Percentiles rank a stretch among this genome's conserved stretches.
phyloP scores from a whole-genome alignment of 2,888 invertebrate species.

The Teinopalpus imperialis region DNA sequence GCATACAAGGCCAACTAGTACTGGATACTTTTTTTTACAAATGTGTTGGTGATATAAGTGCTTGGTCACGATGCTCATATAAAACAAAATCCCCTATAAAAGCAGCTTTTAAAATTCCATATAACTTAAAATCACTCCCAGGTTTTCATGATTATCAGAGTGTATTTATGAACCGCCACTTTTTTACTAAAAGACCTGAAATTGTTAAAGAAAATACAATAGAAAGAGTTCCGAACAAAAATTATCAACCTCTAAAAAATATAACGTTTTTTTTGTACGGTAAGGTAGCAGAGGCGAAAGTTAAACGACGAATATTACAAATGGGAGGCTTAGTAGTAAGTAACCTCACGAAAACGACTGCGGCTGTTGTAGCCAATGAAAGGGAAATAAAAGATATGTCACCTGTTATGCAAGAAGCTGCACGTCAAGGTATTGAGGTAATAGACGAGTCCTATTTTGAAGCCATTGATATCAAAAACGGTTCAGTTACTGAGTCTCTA shows the following conservation, averaged over 20 bases:
- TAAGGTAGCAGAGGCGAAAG: not conserved
- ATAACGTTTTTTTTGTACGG: constrained; percentile 5
- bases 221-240: not conserved
- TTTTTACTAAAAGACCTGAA: not conserved
- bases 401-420: not conserved
- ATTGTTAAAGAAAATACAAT: not conserved
- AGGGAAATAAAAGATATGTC: not conserved
- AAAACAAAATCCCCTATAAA: constrained; percentile 5
- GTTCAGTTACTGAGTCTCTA: constrained; percentile 2
- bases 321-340: not conserved
- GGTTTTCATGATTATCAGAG: constrained; percentile 7
- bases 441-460: constrained; percentile 7
- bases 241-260: constrained; percentile 3
- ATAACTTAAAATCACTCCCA: not conserved
- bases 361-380: constrained; percentile 1
- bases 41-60: constrained; percentile 7
- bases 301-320: not conserved
- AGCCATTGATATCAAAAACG: constrained; percentile 1
- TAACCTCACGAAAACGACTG: not conserved
- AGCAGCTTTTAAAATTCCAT: constrained; percentile 6
- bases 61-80: constrained; percentile 8
- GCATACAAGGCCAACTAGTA: constrained; percentile 12
- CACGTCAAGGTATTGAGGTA: not conserved
- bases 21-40: constrained; percentile 14
- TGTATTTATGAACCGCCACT: not conserved